Evolutionary conservation across 2,888 invertebrate species (phyloP).

Genomic region (Trachelus iudaicus): DNA sequence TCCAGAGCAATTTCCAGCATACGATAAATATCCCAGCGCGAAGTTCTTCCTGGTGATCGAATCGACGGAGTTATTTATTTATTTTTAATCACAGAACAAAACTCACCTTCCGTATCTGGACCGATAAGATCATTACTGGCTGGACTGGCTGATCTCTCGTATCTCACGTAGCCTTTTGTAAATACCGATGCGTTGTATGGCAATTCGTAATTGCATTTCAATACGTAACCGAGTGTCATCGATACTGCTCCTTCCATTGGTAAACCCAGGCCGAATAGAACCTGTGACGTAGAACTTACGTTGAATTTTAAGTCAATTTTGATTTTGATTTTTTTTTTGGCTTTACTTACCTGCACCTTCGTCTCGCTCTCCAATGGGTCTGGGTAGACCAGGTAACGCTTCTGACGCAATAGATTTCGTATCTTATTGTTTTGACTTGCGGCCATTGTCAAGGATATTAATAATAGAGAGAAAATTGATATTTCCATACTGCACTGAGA

Average conservation of each 20-base stretch:
- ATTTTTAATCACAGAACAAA: conserved; percentile 1
- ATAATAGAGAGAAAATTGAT: neutral
- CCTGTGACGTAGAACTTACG: conserved; percentile 61
- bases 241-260: conserved; percentile 73
- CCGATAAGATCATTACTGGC: neutral
- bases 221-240: conserved; percentile 74
- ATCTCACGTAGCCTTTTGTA: conserved; percentile 63
- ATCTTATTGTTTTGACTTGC: neutral
- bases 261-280: conserved; percentile 75
- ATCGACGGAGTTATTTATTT: neutral
- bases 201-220: conserved; percentile 76
- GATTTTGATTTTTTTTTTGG: neutral
- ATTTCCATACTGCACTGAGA: neutral
- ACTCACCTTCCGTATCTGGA: neutral
- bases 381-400: conserved; percentile 45
- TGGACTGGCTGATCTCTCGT: conserved; percentile 28
- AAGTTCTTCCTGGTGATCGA: neutral
- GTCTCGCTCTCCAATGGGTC: conserved; percentile 31
- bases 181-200: conserved; percentile 74
- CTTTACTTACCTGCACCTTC: neutral
- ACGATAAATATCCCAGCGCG: conserved; percentile 73
- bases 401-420: conserved; percentile 32
- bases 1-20: conserved; percentile 71
- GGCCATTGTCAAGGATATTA: neutral
- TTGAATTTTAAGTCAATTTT: neutral